phyloP scores from a whole-genome alignment of 2,113 vertebrate genomes.

The Piprites chloris region DNA sequence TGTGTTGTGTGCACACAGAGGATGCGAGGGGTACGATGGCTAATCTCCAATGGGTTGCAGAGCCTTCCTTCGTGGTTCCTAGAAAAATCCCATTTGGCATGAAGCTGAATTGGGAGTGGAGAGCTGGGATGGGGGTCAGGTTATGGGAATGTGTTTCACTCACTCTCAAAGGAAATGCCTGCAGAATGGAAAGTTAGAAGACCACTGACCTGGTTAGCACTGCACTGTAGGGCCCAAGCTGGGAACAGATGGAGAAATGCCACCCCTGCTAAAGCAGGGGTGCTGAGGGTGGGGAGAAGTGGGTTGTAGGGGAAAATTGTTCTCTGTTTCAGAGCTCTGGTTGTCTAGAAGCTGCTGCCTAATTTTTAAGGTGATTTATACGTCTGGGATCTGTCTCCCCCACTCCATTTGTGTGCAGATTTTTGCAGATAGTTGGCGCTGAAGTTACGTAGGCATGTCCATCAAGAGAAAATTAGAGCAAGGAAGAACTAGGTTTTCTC shows the following conservation, averaged over 20 bases:
- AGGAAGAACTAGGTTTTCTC: conserved; percentile 46
- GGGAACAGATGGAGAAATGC: not conserved
- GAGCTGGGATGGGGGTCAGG: not conserved
- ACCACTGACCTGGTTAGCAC: not conserved
- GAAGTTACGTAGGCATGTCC: conserved; percentile 20
- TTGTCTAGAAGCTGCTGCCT: conserved; percentile 1
- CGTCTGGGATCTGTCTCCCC: conserved; percentile 42
- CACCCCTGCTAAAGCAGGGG: not conserved
- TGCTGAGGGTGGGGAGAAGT: not conserved
- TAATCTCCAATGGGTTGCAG: not conserved
- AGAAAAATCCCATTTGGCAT: not conserved
- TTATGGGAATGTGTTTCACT: not conserved
- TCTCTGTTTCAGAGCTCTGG: not conserved
- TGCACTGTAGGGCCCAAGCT: conserved; percentile 42
- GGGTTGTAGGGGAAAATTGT: not conserved
- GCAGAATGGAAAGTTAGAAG: not conserved
- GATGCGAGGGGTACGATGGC: not conserved
- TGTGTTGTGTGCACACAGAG: not conserved
- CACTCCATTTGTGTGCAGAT: conserved; percentile 51
- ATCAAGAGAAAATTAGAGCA: conserved; percentile 50
- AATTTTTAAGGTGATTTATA: not conserved
- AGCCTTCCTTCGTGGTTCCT: not conserved
- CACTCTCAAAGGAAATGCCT: not conserved
- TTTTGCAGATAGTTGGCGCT: conserved; percentile 48
- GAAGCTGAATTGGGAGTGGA: not conserved